Base-by-base conservation (phyloP, 2,797 vertebrate genomes). In the Notamacropus eugenii region DNA sequence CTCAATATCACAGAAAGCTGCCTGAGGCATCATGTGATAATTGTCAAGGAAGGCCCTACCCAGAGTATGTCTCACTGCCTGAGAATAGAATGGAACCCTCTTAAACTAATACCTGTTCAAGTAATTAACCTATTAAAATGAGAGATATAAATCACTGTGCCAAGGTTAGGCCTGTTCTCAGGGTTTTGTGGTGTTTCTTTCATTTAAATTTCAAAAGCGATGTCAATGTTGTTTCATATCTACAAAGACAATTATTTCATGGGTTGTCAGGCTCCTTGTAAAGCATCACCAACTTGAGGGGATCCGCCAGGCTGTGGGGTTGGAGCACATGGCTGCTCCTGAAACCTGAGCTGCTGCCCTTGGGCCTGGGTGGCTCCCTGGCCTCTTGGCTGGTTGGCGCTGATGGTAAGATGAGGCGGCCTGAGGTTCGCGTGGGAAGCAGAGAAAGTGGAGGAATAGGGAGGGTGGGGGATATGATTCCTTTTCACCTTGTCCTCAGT, bases 141-240 rank as follows among this genome's bases (percentile, higher is more conserved):
- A 97, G 98, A 96, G 94, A 62, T 94, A 67, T 93, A 94, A 94
- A 91, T 92, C 95, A 94, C 34, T 34, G 87, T 28, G 96, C 54
- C 93, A 97, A 97, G 96, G 96, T 93, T 95, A 95, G 97, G 94
- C 34, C 59, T 93, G 57, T 91, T 96, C 56, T 95, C 97, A 95
- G 95, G 96, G 96, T 82, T 96, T 93, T n/a, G 14, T 92, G 67
- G 94, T 93, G 95, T 74, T 97, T 96, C 96, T 97, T 98, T 97
- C 96, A 97, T 97, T 98, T 97, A 93, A 95, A 97, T 98, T 98
- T 98, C 98, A 97, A 98, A 98, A 97, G 91, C 0, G 24, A 90
- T 90, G 97, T 97, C 98, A 96, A 59, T 92, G 82, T 92, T 96
- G 93, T 97, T 97, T 97, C 92, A 0, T 52, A 95, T 94, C 96